Conservation (phyloP, 2,113 vertebrate genomes). For the Larimichthys crocea region DNA sequence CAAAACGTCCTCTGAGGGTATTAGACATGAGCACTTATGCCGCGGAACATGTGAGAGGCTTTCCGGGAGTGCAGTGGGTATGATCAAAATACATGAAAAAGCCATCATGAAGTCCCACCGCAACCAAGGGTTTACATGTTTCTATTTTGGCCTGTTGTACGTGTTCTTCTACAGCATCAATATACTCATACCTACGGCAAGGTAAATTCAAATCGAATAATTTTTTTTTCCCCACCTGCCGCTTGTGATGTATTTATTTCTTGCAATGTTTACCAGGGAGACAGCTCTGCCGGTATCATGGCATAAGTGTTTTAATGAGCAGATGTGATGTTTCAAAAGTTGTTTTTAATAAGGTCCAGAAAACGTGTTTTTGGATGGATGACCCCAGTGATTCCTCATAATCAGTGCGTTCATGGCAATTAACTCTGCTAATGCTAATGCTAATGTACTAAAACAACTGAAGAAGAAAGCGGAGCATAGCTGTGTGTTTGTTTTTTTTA, state of each 20-base stretch:
- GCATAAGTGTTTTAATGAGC: slow-evolving; percentile 37
- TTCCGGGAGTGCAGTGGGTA: slow-evolving; percentile 62
- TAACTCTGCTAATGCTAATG: slow-evolving; percentile 35
- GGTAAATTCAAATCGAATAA: slow-evolving; percentile 76
- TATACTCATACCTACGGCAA: slow-evolving; percentile 65
- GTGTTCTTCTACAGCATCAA: slow-evolving; percentile 64
- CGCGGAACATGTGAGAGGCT: slow-evolving; percentile 72
- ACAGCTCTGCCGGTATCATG: slow-evolving; percentile 11
- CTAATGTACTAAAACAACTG: slow-evolving; percentile 25
- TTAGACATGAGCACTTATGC: slow-evolving; percentile 79
- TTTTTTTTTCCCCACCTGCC: slow-evolving; percentile 56
- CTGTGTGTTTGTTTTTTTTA: neutral
- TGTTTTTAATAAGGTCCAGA: slow-evolving; percentile 23
- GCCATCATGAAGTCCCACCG: slow-evolving; percentile 78
- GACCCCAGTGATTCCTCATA: slow-evolving; percentile 15
- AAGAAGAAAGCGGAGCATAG: neutral
- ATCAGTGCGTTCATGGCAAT: slow-evolving; percentile 22
- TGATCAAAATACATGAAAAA: slow-evolving; percentile 82
- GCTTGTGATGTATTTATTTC: slow-evolving; percentile 73
- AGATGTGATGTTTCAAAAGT: slow-evolving; percentile 32
- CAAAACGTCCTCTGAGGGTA: slow-evolving; percentile 80
- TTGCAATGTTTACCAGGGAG: slow-evolving; percentile 46
- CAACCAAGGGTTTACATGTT: slow-evolving; percentile 71
- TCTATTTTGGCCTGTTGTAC: slow-evolving; percentile 70
- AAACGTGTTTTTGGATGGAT: slow-evolving; percentile 21